Conservation (phyloP, 2,113 vertebrate genomes). For the Zapornia atra region DNA sequence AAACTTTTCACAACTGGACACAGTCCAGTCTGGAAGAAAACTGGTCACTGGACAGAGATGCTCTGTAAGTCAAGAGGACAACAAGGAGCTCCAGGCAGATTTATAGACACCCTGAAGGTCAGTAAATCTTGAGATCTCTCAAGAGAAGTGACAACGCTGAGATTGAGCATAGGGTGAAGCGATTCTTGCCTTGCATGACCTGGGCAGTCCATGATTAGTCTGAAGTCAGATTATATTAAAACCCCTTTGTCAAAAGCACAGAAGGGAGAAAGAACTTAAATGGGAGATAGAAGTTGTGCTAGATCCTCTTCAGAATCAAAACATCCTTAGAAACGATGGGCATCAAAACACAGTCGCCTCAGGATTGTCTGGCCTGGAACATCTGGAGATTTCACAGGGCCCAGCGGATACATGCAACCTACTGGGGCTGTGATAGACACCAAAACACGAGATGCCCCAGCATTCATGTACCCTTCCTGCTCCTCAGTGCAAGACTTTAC, state of each 20-base stretch:
- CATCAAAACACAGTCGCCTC: not conserved
- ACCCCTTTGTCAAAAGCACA: not conserved
- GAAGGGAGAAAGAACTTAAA: not conserved
- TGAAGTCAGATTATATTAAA: not conserved
- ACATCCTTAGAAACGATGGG: not conserved
- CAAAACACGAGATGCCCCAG: fast-evolving
- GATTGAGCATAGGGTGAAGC: not conserved
- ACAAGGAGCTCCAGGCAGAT: not conserved
- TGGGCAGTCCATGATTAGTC: not conserved
- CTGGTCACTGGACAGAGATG: not conserved
- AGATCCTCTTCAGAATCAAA: not conserved
- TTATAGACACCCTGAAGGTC: not conserved
- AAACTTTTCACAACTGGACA: not conserved
- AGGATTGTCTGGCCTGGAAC: not conserved
- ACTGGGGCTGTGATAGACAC: not conserved
- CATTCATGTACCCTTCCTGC: not conserved
- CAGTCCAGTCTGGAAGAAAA: not conserved
- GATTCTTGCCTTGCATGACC: not conserved
- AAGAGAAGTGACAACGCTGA: not conserved
- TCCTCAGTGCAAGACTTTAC: fast-evolving
- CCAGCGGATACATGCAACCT: not conserved
- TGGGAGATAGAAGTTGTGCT: not conserved
- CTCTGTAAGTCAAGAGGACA: not conserved
- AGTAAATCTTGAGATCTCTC: not conserved
- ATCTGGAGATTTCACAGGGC: not conserved